Percentiles rank a stretch among this genome's conserved stretches.
Evolutionary conservation across 1,140 invertebrate species (phyloP).

Genomic region (Triops cancriformis): DNA sequence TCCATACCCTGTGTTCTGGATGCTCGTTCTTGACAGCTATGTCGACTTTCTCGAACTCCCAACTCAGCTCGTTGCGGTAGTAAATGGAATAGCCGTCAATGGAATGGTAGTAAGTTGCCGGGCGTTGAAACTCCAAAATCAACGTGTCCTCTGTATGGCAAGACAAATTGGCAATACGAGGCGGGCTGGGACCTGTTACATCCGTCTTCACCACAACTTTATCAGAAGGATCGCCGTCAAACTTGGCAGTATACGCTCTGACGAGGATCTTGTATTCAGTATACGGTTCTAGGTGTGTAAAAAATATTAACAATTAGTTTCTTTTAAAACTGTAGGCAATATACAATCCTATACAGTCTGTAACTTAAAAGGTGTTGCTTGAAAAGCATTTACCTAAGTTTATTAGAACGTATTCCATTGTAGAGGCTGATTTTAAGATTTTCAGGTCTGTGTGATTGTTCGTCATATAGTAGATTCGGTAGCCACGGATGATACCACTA

Average conservation of each 20-base stretch:
- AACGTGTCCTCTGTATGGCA: slow-evolving; percentile 67
- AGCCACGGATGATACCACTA: slow-evolving; percentile 60
- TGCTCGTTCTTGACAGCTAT: slow-evolving; percentile 50
- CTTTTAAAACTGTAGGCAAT: too few species aligned
- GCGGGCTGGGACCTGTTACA: slow-evolving; percentile 66
- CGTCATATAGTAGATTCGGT: slow-evolving; percentile 59
- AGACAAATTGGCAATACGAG: slow-evolving; percentile 67
- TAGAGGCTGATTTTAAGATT: slow-evolving; percentile 41
- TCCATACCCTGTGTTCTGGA: slow-evolving; percentile 51
- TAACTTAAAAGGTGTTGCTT: too few species aligned
- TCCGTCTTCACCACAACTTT: slow-evolving; percentile 65
- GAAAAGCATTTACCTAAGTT: slow-evolving; percentile 47
- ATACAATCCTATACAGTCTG: too few species aligned
- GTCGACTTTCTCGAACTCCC: slow-evolving; percentile 53
- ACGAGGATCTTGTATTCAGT: slow-evolving; percentile 79
- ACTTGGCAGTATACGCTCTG: slow-evolving; percentile 61
- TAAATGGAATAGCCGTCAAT: slow-evolving; percentile 73
- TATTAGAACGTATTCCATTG: slow-evolving; percentile 38
- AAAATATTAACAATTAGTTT: slow-evolving; percentile 32
- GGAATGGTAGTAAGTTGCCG: slow-evolving; percentile 58
- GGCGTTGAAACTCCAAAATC: slow-evolving; percentile 69
- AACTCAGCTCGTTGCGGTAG: slow-evolving; percentile 42
- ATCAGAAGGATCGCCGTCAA: slow-evolving; percentile 64
- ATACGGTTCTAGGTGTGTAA: slow-evolving; percentile 55
- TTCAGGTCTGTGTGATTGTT: slow-evolving; percentile 56